phyloP scores from a whole-genome alignment of 2,888 invertebrate species.

The Lasius fuliginosus region DNA sequence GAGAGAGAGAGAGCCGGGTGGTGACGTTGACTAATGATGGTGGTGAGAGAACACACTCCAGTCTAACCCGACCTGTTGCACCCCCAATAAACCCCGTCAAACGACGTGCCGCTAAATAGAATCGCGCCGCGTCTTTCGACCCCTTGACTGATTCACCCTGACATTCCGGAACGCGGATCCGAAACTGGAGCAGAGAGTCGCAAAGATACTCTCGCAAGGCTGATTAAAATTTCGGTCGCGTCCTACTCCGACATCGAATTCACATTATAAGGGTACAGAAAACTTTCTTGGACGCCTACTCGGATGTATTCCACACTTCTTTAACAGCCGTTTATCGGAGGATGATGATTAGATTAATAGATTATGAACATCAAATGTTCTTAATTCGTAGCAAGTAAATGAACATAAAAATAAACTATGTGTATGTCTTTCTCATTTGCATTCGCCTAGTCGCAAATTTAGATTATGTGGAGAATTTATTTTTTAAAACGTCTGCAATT shows the following conservation, averaged over 20 bases:
- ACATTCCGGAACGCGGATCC: constrained; percentile 66
- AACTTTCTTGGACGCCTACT: background rate
- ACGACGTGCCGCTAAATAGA: constrained; percentile 84
- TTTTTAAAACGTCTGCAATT: background rate
- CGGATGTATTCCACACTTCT: constrained; percentile 11
- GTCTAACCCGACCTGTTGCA: constrained; percentile 86
- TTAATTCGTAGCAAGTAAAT: background rate
- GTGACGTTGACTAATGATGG: constrained; percentile 86
- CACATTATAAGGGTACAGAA: background rate
- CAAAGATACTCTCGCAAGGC: constrained; percentile 44
- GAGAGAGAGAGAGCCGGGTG: constrained; percentile 78
- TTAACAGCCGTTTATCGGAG: background rate
- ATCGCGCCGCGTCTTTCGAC: constrained; percentile 82
- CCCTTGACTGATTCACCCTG: constrained; percentile 74
- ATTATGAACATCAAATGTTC: background rate
- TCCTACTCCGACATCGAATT: constrained; percentile 4
- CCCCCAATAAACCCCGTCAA: constrained; percentile 85
- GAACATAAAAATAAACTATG: background rate
- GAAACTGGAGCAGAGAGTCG: constrained; percentile 56
- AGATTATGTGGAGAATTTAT: background rate
- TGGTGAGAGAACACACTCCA: constrained; percentile 86
- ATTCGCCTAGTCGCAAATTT: background rate
- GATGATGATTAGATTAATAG: too few relatives aligned
- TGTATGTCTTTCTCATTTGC: background rate
- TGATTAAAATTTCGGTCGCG: constrained; percentile 56